These are phyloP conservation scores for Propsilocerus akamusi DNA, from an alignment of 1,140 invertebrate species.

Conservation along the genomic window DNA sequence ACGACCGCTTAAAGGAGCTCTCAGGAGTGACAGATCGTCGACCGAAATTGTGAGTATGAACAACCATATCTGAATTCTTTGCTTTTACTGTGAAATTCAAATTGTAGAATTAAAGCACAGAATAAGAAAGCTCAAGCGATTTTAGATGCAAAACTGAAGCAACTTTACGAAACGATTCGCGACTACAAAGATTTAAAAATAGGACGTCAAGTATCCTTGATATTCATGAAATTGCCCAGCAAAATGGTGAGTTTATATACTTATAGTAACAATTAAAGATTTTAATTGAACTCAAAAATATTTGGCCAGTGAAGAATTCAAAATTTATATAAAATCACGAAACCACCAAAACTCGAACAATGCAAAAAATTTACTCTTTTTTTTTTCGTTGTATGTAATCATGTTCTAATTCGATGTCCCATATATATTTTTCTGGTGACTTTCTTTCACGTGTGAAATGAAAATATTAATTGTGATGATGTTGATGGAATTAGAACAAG, in stretches of 20 bases:
- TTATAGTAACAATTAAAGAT: too few relatives aligned
- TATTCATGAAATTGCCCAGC: constrained; percentile 89
- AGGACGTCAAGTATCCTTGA: constrained; percentile 62
- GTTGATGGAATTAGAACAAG: too few relatives aligned
- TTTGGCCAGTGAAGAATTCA: too few relatives aligned
- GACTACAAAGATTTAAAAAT: constrained; percentile 79
- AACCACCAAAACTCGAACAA: too few relatives aligned
- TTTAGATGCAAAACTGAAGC: constrained; percentile 58
- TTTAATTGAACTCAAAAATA: neutral
- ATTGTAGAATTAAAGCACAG: neutral
- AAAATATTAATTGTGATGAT: too few relatives aligned
- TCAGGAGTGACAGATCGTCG: constrained; percentile 19
- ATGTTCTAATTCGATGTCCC: too few relatives aligned
- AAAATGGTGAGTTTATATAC: constrained; percentile 46
- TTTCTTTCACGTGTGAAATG: too few relatives aligned
- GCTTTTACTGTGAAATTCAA: neutral
- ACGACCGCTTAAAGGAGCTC: constrained; percentile 65
- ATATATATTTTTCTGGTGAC: too few relatives aligned
- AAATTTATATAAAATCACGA: too few relatives aligned
- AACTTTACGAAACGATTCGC: constrained; percentile 75
- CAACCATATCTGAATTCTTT: too few relatives aligned
- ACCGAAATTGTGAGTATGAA: constrained; percentile 14
- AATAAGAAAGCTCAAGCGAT: constrained; percentile 23
- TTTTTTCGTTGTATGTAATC: too few relatives aligned
- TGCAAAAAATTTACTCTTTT: too few relatives aligned